Evolutionary conservation across 2,888 invertebrate genomes (phyloP).

Genomic region (Platycheirus albimanus): DNA sequence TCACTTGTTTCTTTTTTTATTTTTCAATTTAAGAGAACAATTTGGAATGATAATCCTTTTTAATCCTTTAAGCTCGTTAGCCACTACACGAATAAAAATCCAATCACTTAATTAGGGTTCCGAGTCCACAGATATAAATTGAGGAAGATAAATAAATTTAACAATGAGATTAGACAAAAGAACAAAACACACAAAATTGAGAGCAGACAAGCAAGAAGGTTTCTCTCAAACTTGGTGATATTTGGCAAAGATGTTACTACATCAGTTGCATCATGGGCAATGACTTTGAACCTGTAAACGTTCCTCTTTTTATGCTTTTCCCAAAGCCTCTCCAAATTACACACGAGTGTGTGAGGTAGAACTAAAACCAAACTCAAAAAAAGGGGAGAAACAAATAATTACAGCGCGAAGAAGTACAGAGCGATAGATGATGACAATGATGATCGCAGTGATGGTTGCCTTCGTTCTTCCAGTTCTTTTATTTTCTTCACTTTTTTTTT

Average conservation of each 20-base stretch:
- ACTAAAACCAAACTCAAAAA: slow-evolving; percentile 47
- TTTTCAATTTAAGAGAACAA: slow-evolving; percentile 1
- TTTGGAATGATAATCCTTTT: slow-evolving; percentile 1
- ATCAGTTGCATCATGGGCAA: slow-evolving; percentile 83
- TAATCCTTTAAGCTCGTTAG: slow-evolving; percentile 36
- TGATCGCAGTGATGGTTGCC: slow-evolving; percentile 52
- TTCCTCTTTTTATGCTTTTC: slow-evolving; percentile 83
- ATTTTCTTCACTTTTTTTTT: slow-evolving; percentile 30
- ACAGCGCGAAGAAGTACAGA: slow-evolving; percentile 52
- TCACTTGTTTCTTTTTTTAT: slow-evolving; percentile 7
- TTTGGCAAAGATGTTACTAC: slow-evolving; percentile 81
- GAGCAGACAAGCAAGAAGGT: slow-evolving; percentile 62
- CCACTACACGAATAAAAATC: slow-evolving; percentile 9
- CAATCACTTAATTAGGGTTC: neutral
- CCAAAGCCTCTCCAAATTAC: slow-evolving; percentile 78
- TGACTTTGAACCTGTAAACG: slow-evolving; percentile 83
- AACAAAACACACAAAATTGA: slow-evolving; percentile 27
- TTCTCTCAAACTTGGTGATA: slow-evolving; percentile 42
- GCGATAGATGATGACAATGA: slow-evolving; percentile 62
- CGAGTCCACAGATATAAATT: slow-evolving; percentile 3
- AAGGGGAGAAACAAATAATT: slow-evolving; percentile 65
- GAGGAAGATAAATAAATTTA: slow-evolving; percentile 27
- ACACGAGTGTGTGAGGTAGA: slow-evolving; percentile 47
- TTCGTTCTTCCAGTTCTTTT: slow-evolving; percentile 52
- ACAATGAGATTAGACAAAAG: slow-evolving; percentile 36